phyloP scores from a whole-genome alignment of 2,113 vertebrate genomes.

The Prochilodus magdalenae region DNA sequence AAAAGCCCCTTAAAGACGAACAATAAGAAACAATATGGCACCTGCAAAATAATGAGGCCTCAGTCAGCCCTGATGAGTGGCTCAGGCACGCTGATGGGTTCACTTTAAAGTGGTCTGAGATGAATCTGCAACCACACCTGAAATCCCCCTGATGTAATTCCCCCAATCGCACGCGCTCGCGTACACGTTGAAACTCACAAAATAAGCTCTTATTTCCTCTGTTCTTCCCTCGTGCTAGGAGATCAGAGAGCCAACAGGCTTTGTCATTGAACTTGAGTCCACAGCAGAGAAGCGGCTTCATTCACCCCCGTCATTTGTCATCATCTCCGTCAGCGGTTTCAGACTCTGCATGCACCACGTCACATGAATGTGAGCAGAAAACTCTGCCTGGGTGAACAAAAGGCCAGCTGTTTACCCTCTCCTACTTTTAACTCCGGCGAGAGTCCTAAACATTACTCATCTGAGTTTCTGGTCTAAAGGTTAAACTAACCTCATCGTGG shows the following conservation, averaged over 20 bases:
- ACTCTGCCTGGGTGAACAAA: conserved; percentile 71
- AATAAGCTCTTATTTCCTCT: conserved; percentile 45
- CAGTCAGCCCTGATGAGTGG: conserved; percentile 63
- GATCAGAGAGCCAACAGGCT: conserved; percentile 52
- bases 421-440: conserved; percentile 63
- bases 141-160: conserved; percentile 72
- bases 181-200: conserved; percentile 17
- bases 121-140: conserved; percentile 73
- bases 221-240: conserved; percentile 34
- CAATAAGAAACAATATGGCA: conserved; percentile 72
- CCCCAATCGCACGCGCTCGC: conserved; percentile 60
- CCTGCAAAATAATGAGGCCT: conserved; percentile 76
- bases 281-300: conserved; percentile 44
- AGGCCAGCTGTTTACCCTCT: conserved; percentile 76
- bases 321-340: conserved; percentile 55
- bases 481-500: conserved; percentile 56
- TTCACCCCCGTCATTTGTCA: conserved; percentile 53
- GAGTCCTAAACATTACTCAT: conserved; percentile 62
- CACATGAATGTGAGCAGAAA: conserved; percentile 70
- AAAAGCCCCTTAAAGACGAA: conserved; percentile 56
- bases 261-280: conserved; percentile 54
- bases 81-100: conserved; percentile 65
- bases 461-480: conserved; percentile 70
- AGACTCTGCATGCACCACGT: conserved; percentile 59
- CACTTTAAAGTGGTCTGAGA: conserved; percentile 77